Conservation (phyloP, 1,140 invertebrate genomes). For the Drosophila tsacasi region DNA sequence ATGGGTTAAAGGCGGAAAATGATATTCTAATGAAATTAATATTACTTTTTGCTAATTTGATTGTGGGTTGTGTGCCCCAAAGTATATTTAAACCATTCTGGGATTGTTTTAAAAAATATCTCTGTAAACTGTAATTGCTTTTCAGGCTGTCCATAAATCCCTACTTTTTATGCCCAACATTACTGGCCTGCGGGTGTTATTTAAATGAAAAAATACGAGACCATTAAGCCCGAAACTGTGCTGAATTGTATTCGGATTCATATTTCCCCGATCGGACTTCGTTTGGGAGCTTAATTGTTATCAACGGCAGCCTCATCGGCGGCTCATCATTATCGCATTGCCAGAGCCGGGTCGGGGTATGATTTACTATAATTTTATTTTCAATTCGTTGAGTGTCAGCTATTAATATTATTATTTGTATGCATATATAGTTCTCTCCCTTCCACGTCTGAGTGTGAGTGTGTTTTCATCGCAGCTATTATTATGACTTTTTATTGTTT, state of each 20-base stretch:
- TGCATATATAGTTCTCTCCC: constrained; percentile 45
- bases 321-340: constrained; percentile 65
- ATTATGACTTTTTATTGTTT: constrained; percentile 70
- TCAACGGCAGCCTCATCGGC: constrained; percentile 54
- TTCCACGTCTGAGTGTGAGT: not conserved
- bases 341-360: constrained; percentile 17
- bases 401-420: constrained; percentile 74
- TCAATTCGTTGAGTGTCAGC: constrained; percentile 78
- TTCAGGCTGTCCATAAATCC: constrained; percentile 32
- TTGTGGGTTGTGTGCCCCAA: too few relatives aligned
- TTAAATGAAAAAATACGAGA: constrained; percentile 36
- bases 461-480: constrained; percentile 65
- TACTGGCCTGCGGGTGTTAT: constrained; percentile 10
- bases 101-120: not conserved
- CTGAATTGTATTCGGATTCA: constrained; percentile 28
- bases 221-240: constrained; percentile 33
- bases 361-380: constrained; percentile 80
- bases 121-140: constrained; percentile 27
- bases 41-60: not conserved
- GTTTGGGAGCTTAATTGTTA: constrained; percentile 68
- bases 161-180: constrained; percentile 16
- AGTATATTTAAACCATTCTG: not conserved
- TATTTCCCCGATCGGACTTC: constrained; percentile 45
- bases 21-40: constrained; percentile 3
- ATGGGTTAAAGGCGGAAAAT: not conserved